Base-by-base conservation (phyloP, 2,797 vertebrate species). In the Trachurus trachurus region DNA sequence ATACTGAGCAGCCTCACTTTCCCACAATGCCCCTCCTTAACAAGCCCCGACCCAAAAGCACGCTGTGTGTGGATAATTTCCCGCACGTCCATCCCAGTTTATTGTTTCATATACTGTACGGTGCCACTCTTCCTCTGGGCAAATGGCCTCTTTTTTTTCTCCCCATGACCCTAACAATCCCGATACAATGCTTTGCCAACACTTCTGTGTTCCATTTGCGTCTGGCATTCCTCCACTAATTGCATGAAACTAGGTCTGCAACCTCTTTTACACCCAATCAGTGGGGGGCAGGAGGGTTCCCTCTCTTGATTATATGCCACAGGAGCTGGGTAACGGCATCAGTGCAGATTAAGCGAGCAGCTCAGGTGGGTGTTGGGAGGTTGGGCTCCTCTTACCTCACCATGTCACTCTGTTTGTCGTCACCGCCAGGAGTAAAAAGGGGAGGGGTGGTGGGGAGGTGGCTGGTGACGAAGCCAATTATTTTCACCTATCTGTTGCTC, bases 231-330 rank as follows among this genome's bases (percentile, higher is more conserved):
- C 87, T 91, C 91, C 87, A 90, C 88, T 95, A 95, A 95, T 95
- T 94, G 91, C 93, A 90, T 89, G 76, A 88, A 93, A 92, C 92
- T 94, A 87, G 91, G 91, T 92, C 93, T 88, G 75, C 89, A 93
- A 92, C 89, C 94, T 92, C 82, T 89, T 91, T 93, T 90, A 89
- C 89, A 93, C 88, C 91, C 94, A 94, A 95, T 94, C 93, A 94
- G 83, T 4, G 60, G 75, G 84, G 82, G 83, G 78, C 81, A 88
- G 64, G 44, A 61, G 82, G 86, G 82, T 89, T 81, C 87, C 86
- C 79, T 69, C 80, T 73, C 72, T 88, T 93, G 88, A 95, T 93
- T 93, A 89, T 89, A 82, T 67, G 80, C 83, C 81, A 81, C 80
- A 19, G 84, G 75, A 88, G 82, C 77, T 7, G 58, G 71, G 87